phyloP scores from a whole-genome alignment of 2,888 invertebrate species.

The Spilosoma lubricipeda region DNA sequence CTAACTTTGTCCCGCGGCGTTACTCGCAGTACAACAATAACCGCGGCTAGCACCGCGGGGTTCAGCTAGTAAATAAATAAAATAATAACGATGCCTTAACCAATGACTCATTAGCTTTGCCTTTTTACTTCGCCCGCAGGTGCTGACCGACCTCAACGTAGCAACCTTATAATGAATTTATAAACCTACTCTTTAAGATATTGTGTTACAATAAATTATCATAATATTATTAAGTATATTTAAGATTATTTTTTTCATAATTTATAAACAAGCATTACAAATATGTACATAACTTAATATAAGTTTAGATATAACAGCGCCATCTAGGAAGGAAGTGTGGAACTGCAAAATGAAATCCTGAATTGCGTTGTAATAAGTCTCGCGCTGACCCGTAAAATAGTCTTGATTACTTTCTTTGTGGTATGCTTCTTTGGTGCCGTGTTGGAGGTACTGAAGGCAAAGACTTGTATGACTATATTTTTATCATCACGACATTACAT shows the following conservation, averaged over 20 bases:
- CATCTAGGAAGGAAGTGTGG: not conserved
- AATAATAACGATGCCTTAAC: constrained; percentile 25
- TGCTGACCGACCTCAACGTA: constrained; percentile 19
- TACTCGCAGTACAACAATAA: too few species aligned
- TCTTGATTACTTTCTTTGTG: too few species aligned
- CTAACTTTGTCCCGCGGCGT: too few species aligned
- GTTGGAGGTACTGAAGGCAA: too few species aligned
- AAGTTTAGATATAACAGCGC: not conserved
- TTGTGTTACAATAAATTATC: not conserved
- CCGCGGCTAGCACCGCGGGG: too few species aligned
- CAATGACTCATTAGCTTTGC: constrained; percentile 29
- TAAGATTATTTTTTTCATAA: not conserved
- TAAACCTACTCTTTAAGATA: constrained; percentile 21
- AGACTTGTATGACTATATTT: too few species aligned
- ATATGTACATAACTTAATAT: not conserved
- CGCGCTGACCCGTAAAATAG: too few species aligned
- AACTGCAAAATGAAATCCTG: not conserved
- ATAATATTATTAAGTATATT: not conserved
- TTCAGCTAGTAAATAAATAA: not conserved
- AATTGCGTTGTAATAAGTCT: too few species aligned
- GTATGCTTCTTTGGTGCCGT: too few species aligned
- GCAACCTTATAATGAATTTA: constrained; percentile 11
- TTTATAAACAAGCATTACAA: not conserved
- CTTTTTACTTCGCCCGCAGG: constrained; percentile 20
- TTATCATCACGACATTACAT: too few species aligned